These are phyloP conservation scores for Coracias cyanogaster DNA, from an alignment of 2,797 vertebrate genomes.

Conservation along the genomic window DNA sequence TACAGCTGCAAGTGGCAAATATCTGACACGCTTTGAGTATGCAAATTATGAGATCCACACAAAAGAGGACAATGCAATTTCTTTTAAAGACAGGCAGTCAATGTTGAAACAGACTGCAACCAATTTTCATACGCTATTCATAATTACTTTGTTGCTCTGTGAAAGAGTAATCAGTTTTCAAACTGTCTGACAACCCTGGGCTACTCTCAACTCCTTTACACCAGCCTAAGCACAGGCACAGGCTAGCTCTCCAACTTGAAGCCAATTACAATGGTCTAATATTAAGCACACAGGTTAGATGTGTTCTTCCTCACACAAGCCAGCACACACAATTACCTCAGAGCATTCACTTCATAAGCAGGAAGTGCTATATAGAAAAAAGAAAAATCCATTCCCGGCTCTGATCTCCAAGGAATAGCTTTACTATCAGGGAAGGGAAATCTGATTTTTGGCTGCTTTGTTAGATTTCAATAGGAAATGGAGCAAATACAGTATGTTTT, in stretches of 20 bases:
- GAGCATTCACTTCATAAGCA: slow-evolving; percentile 84
- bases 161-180: slow-evolving; percentile 70
- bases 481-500: slow-evolving; percentile 55
- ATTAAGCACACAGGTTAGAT: neutral
- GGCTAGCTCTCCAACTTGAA: slow-evolving; percentile 58
- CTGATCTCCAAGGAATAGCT: slow-evolving; percentile 71
- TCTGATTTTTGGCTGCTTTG: slow-evolving; percentile 73
- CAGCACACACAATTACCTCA: slow-evolving; percentile 79
- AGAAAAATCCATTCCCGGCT: slow-evolving; percentile 27
- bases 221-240: slow-evolving; percentile 68
- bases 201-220: slow-evolving; percentile 79
- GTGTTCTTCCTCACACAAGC: slow-evolving; percentile 81
- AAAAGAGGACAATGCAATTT: slow-evolving; percentile 4
- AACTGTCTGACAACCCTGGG: slow-evolving; percentile 84
- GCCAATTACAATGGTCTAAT: neutral
- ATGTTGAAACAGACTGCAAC: slow-evolving; percentile 39
- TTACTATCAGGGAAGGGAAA: slow-evolving; percentile 77
- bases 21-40: slow-evolving; percentile 7
- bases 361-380: neutral
- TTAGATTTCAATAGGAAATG: slow-evolving; percentile 62
- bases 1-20: slow-evolving; percentile 42
- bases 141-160: slow-evolving; percentile 48
- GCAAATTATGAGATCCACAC: slow-evolving; percentile 20
- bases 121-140: slow-evolving; percentile 25
- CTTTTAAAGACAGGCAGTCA: slow-evolving; percentile 38